Percentiles rank a stretch among this genome's conserved stretches.
phyloP scores from a whole-genome alignment of 2,113 vertebrate genomes.

The Bucco capensis region DNA sequence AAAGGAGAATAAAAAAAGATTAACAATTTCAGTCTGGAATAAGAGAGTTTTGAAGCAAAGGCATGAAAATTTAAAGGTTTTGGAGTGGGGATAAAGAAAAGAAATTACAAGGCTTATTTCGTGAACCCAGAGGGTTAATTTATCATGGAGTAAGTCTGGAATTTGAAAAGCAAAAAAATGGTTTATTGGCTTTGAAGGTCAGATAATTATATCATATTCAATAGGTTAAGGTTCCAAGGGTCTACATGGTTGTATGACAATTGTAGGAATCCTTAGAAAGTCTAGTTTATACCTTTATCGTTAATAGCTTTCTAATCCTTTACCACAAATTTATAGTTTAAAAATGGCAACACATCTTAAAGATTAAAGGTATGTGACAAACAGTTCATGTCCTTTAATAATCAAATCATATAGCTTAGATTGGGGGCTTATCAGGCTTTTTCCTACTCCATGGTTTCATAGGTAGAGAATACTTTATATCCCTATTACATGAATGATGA shows the following conservation, averaged over 20 bases:
- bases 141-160: conserved; percentile 41
- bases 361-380: conserved; percentile 81
- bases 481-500: conserved; percentile 82
- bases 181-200: conserved; percentile 69
- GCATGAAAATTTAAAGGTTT: conserved; percentile 51
- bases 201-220: conserved; percentile 71
- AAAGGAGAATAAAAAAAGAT: conserved; percentile 51
- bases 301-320: conserved; percentile 78
- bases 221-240: conserved; percentile 58
- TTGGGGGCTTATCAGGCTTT: conserved; percentile 73
- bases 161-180: conserved; percentile 50
- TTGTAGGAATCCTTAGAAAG: conserved; percentile 55
- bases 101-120: conserved; percentile 47
- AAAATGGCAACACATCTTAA: conserved; percentile 76
- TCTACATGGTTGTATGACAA: conserved; percentile 57
- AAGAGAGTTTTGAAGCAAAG: conserved; percentile 38
- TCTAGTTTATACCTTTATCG: conserved; percentile 57
- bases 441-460: conserved; percentile 67
- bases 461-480: conserved; percentile 79
- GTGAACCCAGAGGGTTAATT: conserved; percentile 61
- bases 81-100: conserved; percentile 13
- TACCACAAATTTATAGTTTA: conserved; percentile 76
- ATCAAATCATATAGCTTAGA: conserved; percentile 77
- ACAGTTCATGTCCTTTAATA: conserved; percentile 80
- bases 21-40: conserved; percentile 34